phyloP scores from a whole-genome alignment of 2,888 invertebrate species.

The Hydraecia micacea region DNA sequence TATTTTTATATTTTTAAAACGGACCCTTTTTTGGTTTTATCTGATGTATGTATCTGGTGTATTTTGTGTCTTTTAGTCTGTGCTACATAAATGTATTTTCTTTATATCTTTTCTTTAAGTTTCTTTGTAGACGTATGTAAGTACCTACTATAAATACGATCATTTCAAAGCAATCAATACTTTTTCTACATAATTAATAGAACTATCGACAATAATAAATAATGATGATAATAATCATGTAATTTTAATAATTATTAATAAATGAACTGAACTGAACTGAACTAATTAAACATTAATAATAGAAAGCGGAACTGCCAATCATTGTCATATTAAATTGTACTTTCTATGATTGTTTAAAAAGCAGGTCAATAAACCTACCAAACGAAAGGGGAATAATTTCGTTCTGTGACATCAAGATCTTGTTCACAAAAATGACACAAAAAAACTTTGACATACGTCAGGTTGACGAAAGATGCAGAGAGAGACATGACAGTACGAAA shows the following conservation, averaged over 20 bases:
- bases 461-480: background rate
- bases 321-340: background rate
- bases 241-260: no score
- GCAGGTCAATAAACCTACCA: background rate
- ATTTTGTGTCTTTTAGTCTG: no score
- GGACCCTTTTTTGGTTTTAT: no score
- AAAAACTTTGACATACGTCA: background rate
- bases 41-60: no score
- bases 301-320: background rate
- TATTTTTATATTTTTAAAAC: no score
- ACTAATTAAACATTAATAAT: constrained; percentile 21
- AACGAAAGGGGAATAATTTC: background rate
- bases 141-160: background rate
- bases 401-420: background rate
- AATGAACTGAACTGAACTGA: no score
- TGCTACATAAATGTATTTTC: no score
- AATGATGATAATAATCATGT: no score
- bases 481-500: background rate
- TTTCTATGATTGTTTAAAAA: constrained; percentile 7
- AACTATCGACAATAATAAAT: background rate
- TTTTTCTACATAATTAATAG: background rate
- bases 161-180: constrained; percentile 10
- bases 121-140: background rate
- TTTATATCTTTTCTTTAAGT: no score
- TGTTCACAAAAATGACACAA: background rate